Evolutionary conservation across 2,113 vertebrate species (phyloP).

Genomic region (Thinocorus orbignyianus): DNA sequence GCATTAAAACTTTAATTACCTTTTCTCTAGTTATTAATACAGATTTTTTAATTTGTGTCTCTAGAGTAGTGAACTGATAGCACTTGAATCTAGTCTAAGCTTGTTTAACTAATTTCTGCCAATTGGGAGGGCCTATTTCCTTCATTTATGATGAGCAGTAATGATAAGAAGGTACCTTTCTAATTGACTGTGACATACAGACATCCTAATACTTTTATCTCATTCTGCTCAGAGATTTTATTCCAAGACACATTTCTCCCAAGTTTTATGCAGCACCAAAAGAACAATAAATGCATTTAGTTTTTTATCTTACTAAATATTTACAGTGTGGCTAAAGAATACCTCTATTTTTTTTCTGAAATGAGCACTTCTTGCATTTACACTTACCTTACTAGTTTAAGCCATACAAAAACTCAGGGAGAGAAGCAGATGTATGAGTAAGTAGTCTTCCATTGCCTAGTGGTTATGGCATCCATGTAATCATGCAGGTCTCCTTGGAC

Average conservation of each 20-base stretch:
- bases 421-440: background rate
- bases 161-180: constrained; percentile 35
- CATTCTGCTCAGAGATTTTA: constrained; percentile 1
- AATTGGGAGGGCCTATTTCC: background rate
- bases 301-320: background rate
- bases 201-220: constrained; percentile 50
- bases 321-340: background rate
- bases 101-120: constrained; percentile 49
- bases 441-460: background rate
- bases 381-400: background rate
- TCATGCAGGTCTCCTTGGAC: background rate
- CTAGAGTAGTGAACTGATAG: constrained; percentile 11
- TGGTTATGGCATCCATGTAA: background rate
- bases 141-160: constrained; percentile 43
- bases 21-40: background rate
- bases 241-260: background rate
- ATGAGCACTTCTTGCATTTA: background rate
- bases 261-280: background rate
- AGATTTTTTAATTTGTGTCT: background rate
- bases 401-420: background rate
- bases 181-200: constrained; percentile 51
- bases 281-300: background rate
- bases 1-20: fast-evolving
- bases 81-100: background rate
- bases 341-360: background rate